These are phyloP conservation scores for Pseudococcus jackbeardsleyi DNA, from an alignment of 2,888 invertebrate genomes.

Conservation along the genomic window DNA sequence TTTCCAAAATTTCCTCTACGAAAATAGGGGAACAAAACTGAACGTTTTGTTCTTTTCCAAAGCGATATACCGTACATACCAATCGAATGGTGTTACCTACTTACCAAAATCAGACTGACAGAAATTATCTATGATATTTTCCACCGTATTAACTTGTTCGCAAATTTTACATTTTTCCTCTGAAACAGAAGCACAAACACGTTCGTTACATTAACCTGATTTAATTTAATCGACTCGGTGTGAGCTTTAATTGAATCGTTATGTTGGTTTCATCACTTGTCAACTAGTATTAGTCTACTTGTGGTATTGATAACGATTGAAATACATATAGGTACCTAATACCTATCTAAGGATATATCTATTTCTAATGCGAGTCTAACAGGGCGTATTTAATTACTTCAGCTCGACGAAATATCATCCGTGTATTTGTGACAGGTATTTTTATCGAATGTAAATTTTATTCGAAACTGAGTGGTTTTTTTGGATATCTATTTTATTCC, in stretches of 20 bases:
- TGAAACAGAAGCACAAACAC: conserved; percentile 66
- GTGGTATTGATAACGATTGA: background rate
- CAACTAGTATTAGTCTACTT: background rate
- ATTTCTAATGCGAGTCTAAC: background rate
- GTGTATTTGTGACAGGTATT: background rate
- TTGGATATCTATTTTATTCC: background rate
- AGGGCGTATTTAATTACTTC: background rate
- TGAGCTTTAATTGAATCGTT: too few relatives aligned
- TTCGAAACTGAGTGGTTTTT: background rate
- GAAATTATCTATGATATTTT: conserved; percentile 73
- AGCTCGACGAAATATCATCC: background rate
- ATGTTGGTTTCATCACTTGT: background rate
- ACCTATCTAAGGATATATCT: background rate
- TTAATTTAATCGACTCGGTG: too few relatives aligned
- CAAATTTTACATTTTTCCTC: conserved; percentile 72
- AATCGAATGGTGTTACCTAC: background rate
- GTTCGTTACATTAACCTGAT: background rate
- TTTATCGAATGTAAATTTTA: background rate
- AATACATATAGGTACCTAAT: background rate
- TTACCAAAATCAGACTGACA: conserved; percentile 67
- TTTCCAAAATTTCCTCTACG: background rate
- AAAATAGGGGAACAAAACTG: background rate
- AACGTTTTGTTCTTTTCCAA: background rate
- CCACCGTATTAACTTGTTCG: conserved; percentile 74
- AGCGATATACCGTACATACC: background rate